phyloP scores from a whole-genome alignment of 2,113 vertebrate species.

The Crotalus viridis region DNA sequence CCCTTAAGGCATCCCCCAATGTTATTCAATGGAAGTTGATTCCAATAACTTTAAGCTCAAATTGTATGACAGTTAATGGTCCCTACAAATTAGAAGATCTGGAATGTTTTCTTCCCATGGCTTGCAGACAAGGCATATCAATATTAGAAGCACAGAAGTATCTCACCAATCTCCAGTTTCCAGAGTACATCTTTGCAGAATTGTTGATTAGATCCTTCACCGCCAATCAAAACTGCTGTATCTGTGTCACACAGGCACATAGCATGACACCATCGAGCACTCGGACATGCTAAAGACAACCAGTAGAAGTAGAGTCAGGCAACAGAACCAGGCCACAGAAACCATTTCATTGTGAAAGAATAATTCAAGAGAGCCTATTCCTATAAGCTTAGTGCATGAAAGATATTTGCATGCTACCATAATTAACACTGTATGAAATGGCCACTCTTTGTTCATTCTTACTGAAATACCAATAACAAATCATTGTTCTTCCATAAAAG shows the following conservation, averaged over 20 bases:
- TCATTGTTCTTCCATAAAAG: neutral
- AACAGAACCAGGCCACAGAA: neutral
- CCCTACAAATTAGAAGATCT: neutral
- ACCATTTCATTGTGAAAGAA: neutral
- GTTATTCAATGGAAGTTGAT: neutral
- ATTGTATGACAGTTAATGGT: neutral
- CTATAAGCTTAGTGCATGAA: neutral
- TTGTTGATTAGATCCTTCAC: conserved; percentile 71
- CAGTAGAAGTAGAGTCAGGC: neutral
- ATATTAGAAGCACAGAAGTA: neutral
- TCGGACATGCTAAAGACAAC: conserved; percentile 70
- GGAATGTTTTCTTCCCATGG: neutral
- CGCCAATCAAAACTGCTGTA: conserved; percentile 83
- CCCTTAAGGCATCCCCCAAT: neutral
- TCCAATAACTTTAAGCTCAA: neutral
- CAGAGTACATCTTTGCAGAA: conserved; percentile 78
- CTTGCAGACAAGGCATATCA: neutral
- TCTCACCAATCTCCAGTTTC: conserved; percentile 84
- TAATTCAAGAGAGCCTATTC: neutral
- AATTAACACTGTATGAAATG: neutral
- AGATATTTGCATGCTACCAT: neutral
- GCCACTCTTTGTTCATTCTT: neutral
- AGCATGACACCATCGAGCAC: conserved; percentile 79
- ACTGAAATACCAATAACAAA: neutral
- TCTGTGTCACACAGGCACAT: conserved; percentile 83